Base-by-base conservation (phyloP, 2,797 vertebrate species). In the Halcyon smyrnensis region DNA sequence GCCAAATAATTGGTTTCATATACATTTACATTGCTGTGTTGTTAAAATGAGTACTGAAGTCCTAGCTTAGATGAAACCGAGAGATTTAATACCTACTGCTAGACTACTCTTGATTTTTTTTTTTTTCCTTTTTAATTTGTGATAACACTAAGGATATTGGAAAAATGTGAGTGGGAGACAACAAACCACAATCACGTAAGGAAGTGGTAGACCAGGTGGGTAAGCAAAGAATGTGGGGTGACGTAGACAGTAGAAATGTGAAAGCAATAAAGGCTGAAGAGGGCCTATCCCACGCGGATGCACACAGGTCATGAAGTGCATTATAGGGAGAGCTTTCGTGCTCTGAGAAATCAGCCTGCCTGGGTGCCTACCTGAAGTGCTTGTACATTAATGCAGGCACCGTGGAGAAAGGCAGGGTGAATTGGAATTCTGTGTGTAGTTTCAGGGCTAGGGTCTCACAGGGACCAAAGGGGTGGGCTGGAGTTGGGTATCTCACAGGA, bases 131-230 rank as follows among this genome's bases (percentile, higher is more conserved):
- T 24, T 25, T 24, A 50, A 50, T 50, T 50, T 50, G 12, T 50
- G 48, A 13, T 50, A 50, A 50, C 32, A 11, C 8, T 65, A 65
- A 62, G 36, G 16, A 4, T 77, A 15, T 34, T 62, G 18, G 28
- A 37, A 28, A 65, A 67, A 37, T 51, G 23, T 28, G 32, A 37
- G 37, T 37, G 23, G 51, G 36, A 67, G 68, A 37, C 15, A 9
- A 12, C 25, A 60, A 67, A 20, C 18, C 15, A 43, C 25, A 28
- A 0, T 45, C 11, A n/a, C 0, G 1, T 39, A 37, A 43, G 11
- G n/a, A 81, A 60, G 46, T 15, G 11, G 8, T 45, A 51, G 37
- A 30, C n/a, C 3, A n/a, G 9, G 24, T 34, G 54, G 30, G n/a
- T 53, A 30, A 46, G 54, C 62, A 82, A 53, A 74, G 60, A 37